Evolutionary conservation across 1,140 invertebrate species (phyloP), one percentile per base, ranked within the genome.

Genomic region (Cydia pomonella): DNA sequence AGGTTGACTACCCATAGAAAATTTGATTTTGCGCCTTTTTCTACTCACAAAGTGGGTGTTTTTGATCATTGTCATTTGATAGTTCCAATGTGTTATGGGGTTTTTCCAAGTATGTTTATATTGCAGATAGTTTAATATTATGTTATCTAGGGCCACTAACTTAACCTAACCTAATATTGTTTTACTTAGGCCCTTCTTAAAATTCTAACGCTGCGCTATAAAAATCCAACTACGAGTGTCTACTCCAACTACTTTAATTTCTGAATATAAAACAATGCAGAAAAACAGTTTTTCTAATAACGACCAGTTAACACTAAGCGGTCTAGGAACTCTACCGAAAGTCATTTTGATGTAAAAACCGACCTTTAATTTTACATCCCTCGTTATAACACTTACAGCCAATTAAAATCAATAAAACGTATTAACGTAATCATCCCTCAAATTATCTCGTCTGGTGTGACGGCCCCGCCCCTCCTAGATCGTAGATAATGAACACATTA

Each of bases 321-420:
- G 50, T 21, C 3, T 27, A 27, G 1, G 27, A 29, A 29, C 6
- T 38, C 21, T n/a, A 12, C 53, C 53, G 29, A 38, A 41, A 21
- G 29, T 69, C n/a, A 21, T 33, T 38, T 69, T 38, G n/a, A 13
- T 69, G 3, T 16, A n/a, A 33, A 38, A 33, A 33, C 6, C 63
- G 25, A 66, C 63, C 64, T 69, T 69, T 12, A 33, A 69, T 38
- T 69, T 69, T 38, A 38, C 27, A 33, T 29, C 64, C 27, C 64
- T 38, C 64, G 77, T 76, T 78, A 77, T 79, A 85, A 44, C 41
- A 44, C 41, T 44, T 44, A 44, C 0, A 44, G 79, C 75, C 85
- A 88, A 88, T 88, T 86, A 87, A 85, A 83, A 82, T 84, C 85
- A 83, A 86, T 87, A 79, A 84, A 74, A 75, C 82, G 77, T 75